Conservation (phyloP, 1,140 invertebrate species). For the Plectrocnemia conspersa region DNA sequence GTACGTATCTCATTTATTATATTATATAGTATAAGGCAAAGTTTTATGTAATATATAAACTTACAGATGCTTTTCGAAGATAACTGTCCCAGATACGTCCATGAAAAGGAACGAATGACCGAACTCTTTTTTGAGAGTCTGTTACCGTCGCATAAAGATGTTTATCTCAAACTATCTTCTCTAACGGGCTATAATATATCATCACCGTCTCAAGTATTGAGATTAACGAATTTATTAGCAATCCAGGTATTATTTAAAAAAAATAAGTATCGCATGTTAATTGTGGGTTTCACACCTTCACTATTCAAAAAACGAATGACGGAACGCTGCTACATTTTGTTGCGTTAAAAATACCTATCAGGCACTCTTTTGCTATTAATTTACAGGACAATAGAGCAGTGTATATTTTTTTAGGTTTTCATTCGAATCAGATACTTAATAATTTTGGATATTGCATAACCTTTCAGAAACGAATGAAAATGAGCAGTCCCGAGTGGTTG, state of each 20-base stretch:
- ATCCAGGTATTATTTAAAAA: slow-evolving; percentile 43
- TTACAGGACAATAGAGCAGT: too few relatives aligned
- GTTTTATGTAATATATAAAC: slow-evolving; percentile 3
- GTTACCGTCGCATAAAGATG: slow-evolving; percentile 43
- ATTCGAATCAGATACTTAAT: too few relatives aligned
- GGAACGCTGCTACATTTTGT: too few relatives aligned
- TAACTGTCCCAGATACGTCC: slow-evolving; percentile 46
- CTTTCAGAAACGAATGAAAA: slow-evolving; percentile 47
- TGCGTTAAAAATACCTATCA: too few relatives aligned
- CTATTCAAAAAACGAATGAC: too few relatives aligned
- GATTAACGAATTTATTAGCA: slow-evolving; percentile 47
- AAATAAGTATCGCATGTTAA: too few relatives aligned
- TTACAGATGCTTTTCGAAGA: slow-evolving; percentile 48
- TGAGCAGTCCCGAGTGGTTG: slow-evolving; percentile 50
- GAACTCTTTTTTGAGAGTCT: slow-evolving; percentile 43
- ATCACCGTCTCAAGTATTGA: slow-evolving; percentile 42
- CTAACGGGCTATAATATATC: slow-evolving; percentile 47
- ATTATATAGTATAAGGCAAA: not conserved
- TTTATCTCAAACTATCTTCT: slow-evolving; percentile 49
- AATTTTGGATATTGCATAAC: too few relatives aligned
- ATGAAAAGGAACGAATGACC: slow-evolving; percentile 45
- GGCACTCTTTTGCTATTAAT: too few relatives aligned
- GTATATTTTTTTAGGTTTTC: too few relatives aligned
- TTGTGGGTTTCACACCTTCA: too few relatives aligned
- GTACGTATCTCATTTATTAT: slow-evolving; percentile 37